Evolutionary conservation across 1,140 invertebrate genomes (phyloP), one percentile per base, ranked within the genome.

Genomic region (Medauroidea extradentata): DNA sequence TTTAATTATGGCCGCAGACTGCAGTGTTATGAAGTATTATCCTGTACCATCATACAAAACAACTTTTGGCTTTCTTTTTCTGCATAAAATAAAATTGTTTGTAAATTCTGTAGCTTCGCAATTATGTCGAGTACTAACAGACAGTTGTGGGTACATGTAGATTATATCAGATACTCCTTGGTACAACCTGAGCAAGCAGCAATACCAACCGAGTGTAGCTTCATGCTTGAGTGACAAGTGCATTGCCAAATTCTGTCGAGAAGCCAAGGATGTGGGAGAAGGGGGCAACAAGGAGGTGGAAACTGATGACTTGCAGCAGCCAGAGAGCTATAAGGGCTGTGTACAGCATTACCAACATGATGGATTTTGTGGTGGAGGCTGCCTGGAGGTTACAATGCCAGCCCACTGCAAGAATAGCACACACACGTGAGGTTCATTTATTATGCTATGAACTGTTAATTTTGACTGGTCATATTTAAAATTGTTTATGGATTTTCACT

Each of bases 151-250:
- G 34, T 56, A 64, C 46, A 53, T 61, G 11, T 55, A 73, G 69
- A 56, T 68, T 7, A 25, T 67, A 5, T 56, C 54, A 18, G 52
- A 65, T 21, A 48, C 61, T n/a, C 62, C 70, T 2, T 81, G 81
- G 78, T 76, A 75, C 64, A 81, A 83, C 65, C 55, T 83, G 34
- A 70, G 69, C 14, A 64, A 74, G 2, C 81, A 83, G 50, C 70
- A 78, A 16, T 64, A 74, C 29, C 82, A 83, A 64, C 78, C 81
- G 0, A 71, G 71, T 39, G 72, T 75, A 14, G 70, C 72, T 2
- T 63, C 71, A 44, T 65, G 59, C 34, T 14, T 61, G 52, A 43
- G 49, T 38, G 29, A 38, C 18, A 24, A 18, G 16, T 59, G 19
- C 25, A 29, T 34, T 1, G 27, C 27, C 5, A 1, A 50, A 14